These are phyloP conservation scores for Phanerotoma sp. DNA, from an alignment of 2,888 invertebrate genomes.

Conservation along the genomic window DNA sequence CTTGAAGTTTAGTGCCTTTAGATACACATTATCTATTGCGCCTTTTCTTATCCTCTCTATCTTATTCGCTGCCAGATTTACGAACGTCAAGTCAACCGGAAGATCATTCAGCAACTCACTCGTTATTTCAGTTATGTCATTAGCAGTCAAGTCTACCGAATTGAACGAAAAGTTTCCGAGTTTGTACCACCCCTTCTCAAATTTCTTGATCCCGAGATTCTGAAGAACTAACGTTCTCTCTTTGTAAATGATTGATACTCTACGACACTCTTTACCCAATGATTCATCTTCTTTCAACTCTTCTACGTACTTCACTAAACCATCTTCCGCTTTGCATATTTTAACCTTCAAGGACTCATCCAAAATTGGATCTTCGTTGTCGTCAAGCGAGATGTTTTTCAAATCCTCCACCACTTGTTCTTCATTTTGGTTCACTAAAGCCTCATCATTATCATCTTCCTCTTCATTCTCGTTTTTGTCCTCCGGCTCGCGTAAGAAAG, in stretches of 20 bases:
- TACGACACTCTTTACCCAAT: conserved; percentile 29
- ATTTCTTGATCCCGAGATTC: conserved; percentile 35
- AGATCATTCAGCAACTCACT: conserved; percentile 42
- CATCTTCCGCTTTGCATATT: conserved; percentile 34
- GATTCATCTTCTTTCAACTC: conserved; percentile 23
- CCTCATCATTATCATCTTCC: conserved; percentile 16
- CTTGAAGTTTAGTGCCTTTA: conserved; percentile 51
- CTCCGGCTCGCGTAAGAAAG: conserved; percentile 36
- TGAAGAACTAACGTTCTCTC: conserved; percentile 29
- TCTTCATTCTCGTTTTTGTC: conserved; percentile 8
- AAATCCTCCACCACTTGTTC: no score
- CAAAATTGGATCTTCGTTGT: no score
- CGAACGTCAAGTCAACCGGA: conserved; percentile 33
- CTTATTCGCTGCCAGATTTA: conserved; percentile 35
- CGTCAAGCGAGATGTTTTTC: no score
- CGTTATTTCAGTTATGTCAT: conserved; percentile 40
- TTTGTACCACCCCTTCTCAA: conserved; percentile 45
- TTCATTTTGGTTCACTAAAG: no score
- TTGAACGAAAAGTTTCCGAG: conserved; percentile 30
- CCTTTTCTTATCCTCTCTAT: conserved; percentile 34
- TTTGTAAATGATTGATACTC: conserved; percentile 23
- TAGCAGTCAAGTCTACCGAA: conserved; percentile 36
- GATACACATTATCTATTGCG: conserved; percentile 41
- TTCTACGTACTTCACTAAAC: conserved; percentile 31
- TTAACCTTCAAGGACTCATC: conserved; percentile 29